Base-by-base conservation (phyloP, 2,888 invertebrate species). In the Ditula angustiorana region DNA sequence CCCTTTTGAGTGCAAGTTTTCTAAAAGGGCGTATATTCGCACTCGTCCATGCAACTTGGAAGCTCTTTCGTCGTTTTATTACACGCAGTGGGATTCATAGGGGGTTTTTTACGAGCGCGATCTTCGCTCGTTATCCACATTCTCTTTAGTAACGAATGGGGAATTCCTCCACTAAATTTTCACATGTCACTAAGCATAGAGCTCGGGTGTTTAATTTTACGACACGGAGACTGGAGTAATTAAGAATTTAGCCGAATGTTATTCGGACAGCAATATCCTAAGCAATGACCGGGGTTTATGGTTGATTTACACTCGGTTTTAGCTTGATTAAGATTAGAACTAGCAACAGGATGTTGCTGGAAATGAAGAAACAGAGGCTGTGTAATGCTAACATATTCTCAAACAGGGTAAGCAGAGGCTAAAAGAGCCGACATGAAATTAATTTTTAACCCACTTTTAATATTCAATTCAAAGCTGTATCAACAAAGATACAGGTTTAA, bases 111-210 rank as follows among this genome's bases (percentile, higher is more conserved):
- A 78, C 76, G 76, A 74, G 73, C 69, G 67, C 64, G 69, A 69
- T 70, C 71, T 72, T 69, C 59, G 71, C 77, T 77, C 77, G 76
- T 79, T 80, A 77, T 76, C 74, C 69, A 63, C 72, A 73, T 78
- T 76, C 72, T 73, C 64, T 72, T 70, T 66, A 62, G 74, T 79
- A 77, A 82, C 75, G 72, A 77, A 80, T 79, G 76, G 77, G 69
- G 69, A 64, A 64, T 64, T 69, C 69, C 67, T 66, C 73, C 70
- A 77, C 74, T 85, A 82, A 82, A 82, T 83, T 82, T 80, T 80
- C 80, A 79, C 80, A 82, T 79, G 78, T 84, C 82, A 84, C 80
- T 80, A 71, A 74, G 71, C 69, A 67, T 65, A 63, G 37, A 49
- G 52, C 55, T 56, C 66, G 66, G 5, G 64, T 68, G 69, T 69